A percentile compares a stretch with the other conserved stretches of the same genome.
Conservation (phyloP, 2,113 vertebrate genomes). For the Channa maculata region DNA sequence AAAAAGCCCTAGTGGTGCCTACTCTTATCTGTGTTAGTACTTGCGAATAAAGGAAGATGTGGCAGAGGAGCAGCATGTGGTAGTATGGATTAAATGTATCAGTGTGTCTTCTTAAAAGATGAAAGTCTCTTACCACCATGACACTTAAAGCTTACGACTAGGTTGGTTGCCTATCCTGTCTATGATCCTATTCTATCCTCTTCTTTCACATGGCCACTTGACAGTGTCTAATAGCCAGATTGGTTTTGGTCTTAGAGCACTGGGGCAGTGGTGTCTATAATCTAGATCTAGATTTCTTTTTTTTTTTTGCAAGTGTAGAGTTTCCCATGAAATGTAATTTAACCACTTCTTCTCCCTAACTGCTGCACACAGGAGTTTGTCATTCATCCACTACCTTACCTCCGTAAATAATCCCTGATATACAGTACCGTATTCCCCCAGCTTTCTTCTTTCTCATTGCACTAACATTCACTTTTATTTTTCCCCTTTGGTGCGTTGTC, state of each 20-base stretch:
- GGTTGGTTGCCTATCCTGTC: conserved; percentile 3
- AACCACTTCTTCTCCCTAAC: conserved; percentile 8
- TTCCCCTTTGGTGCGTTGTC: neutral
- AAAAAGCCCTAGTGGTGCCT: conserved; percentile 47
- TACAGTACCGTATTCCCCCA: neutral
- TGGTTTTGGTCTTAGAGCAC: conserved; percentile 6
- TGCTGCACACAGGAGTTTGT: conserved; percentile 18
- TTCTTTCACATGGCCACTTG: conserved; percentile 35
- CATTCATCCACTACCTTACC: conserved; percentile 47
- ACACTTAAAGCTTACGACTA: conserved; percentile 30
- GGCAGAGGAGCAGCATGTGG: conserved; percentile 42
- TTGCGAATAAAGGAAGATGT: conserved; percentile 42
- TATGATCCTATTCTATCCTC: conserved; percentile 25
- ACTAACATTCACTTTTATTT: conserved; percentile 39
- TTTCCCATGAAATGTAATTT: conserved; percentile 28
- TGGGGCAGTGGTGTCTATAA: conserved; percentile 12
- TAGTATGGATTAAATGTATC: conserved; percentile 66
- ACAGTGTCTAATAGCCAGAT: conserved; percentile 31
- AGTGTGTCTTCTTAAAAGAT: conserved; percentile 59
- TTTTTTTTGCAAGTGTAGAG: conserved; percentile 6
- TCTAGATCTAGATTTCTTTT: neutral
- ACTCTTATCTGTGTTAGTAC: conserved; percentile 63
- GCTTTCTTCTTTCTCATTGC: conserved; percentile 46
- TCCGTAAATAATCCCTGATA: conserved; percentile 43
- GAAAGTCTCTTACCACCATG: conserved; percentile 45